Evolutionary conservation across 2,797 vertebrate species (phyloP), one percentile per base, ranked within the genome.

Genomic region (Arrhamphus sclerolepis): DNA sequence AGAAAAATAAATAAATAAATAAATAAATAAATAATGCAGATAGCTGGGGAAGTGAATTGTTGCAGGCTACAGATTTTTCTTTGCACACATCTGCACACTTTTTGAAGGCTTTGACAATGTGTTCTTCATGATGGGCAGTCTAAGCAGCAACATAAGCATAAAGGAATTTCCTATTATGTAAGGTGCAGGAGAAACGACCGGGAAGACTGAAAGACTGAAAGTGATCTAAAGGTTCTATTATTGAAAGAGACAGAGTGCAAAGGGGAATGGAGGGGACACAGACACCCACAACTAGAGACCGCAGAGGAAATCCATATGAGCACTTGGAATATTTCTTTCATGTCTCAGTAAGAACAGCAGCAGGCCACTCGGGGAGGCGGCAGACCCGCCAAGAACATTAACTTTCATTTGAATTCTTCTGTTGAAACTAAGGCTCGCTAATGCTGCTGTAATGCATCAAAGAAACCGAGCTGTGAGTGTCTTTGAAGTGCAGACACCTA

Each of bases 121-220:
- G 34, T 19, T 63, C 31, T 26, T 43, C 40, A n/a, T 54, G 75
- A 77, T 47, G 51, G n/a, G 46, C 65, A 46, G 42, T 17, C 51
- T 84, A 85, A 87, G 87, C 61, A 58, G 66, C 68, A 84, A 85
- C 85, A 87, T 79, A 69, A 80, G 83, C 71, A 19, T 79, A 29
- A 83, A 91, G 87, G 86, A 90, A 91, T 92, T 80, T 84, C 56
- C 61, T 49, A 50, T 92, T 86, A 88, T 77, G 72, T 75, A 89
- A 91, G 70, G 68, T 84, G 62, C 51, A 24, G 69, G 65, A 50
- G 71, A 61, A 72, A 59, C 42, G 13, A 43, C 41, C 68, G 70
- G 79, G 72, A 80, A n/a, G n/a, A n/a, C n/a, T n/a, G n/a, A n/a
- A n/a, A n/a, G n/a, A n/a, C n/a, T n/a, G n/a, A n/a, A n/a, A n/a